Conservation (phyloP, 2,888 invertebrate genomes). For the Chouioia cunea region DNA sequence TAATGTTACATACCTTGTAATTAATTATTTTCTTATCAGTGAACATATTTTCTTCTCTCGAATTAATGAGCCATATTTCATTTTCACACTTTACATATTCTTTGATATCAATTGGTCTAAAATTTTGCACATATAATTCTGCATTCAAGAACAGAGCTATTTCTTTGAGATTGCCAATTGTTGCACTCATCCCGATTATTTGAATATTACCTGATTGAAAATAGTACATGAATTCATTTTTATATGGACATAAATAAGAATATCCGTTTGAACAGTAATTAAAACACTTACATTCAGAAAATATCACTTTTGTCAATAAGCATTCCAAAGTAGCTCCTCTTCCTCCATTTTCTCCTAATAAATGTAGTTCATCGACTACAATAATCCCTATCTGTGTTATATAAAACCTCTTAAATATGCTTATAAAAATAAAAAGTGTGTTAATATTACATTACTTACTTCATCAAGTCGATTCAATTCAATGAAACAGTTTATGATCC, state of each 20-base stretch:
- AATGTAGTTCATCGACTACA: constrained; percentile 92
- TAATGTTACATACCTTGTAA: constrained; percentile 67
- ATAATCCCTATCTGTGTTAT: constrained; percentile 65
- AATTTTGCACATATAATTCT: constrained; percentile 84
- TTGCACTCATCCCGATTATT: constrained; percentile 97
- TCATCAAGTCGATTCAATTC: constrained; percentile 78
- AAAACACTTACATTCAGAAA: constrained; percentile 73
- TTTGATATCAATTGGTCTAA: constrained; percentile 88
- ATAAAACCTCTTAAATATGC: no score
- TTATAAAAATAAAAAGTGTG: constrained; percentile 12
- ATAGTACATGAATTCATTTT: constrained; percentile 20
- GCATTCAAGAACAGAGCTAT: constrained; percentile 85
- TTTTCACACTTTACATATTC: constrained; percentile 86
- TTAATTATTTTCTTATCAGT: constrained; percentile 70
- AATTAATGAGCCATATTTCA: constrained; percentile 73
- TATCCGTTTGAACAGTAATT: background rate
- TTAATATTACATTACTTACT: constrained; percentile 48
- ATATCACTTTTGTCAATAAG: constrained; percentile 83
- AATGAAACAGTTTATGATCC: constrained; percentile 86
- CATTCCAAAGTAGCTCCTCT: constrained; percentile 90
- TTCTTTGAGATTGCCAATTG: constrained; percentile 90
- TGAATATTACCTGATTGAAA: constrained; percentile 76
- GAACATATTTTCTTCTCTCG: constrained; percentile 71
- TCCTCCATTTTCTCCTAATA: constrained; percentile 86
- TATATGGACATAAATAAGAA: background rate